Base-by-base conservation (phyloP, 2,888 invertebrate species). In the Eupithecia subumbrata region DNA sequence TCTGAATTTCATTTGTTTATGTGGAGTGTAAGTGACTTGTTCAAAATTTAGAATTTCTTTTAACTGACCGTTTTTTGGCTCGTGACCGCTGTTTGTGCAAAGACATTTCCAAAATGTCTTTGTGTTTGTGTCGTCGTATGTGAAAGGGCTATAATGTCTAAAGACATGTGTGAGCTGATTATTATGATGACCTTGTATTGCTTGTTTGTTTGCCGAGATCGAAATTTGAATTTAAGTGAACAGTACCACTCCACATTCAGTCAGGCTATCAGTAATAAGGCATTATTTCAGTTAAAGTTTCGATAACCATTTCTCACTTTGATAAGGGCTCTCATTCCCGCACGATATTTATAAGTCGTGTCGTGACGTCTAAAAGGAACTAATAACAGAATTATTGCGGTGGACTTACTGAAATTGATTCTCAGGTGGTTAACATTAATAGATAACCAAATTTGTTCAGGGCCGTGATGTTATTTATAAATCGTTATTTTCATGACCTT, bases 361-460 rank as follows among this genome's bases (percentile, higher is more conserved):
- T 68, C 68, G 68, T 68, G 9, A 22, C 14, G 25, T 40, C 2
- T 22, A 12, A 68, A 68, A 68, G 25, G 40, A 12, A 14, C 2
- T 40, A 16, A 73, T 77, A 77, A 77, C 69, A 72, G 73, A 77
- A 74, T 79, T 76, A 76, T 71, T 45, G 40, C 67, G 67, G 5
- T 5, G 43, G 72, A 71, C 74, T 79, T 68, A 72, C 43, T 71
- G 64, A 56, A 77, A 76, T 79, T 71, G 71, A 73, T 74, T 74
- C 76, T 56, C 52, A 68, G 68, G 70, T 66, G 74, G 72, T 76
- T 72, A 77, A 67, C 43, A 43, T 67, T n/a, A 67, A 67, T 43
- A 68, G 25, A 34, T 68, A 56, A 56, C 22, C 11, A 68, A 14
- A 40, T 69, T 66, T 40, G 12, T 18, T 68, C 43, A 40, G 43